These are phyloP conservation scores for Pachyuromys duprasi DNA, from an alignment of 2,797 vertebrate species.

Conservation along the genomic window DNA sequence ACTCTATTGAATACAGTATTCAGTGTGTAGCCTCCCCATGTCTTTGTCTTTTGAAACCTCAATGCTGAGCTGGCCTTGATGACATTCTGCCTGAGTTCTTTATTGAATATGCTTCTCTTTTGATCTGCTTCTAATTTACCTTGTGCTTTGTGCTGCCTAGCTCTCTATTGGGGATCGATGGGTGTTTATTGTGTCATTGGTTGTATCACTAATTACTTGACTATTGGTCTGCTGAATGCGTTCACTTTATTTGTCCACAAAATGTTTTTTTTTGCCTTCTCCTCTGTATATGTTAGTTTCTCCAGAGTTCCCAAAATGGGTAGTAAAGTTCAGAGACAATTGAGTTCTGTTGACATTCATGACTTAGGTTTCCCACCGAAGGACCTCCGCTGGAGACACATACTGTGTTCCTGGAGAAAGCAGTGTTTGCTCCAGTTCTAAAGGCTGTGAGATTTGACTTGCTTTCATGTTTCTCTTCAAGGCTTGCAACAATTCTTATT, in stretches of 20 bases:
- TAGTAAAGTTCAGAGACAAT: not conserved
- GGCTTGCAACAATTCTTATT: not conserved
- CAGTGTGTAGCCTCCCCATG: not conserved
- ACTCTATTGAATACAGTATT: not conserved
- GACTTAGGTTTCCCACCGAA: not conserved
- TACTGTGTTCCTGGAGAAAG: not conserved
- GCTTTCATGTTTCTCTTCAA: not conserved
- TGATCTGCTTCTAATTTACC: slow-evolving; percentile 71
- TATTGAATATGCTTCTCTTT: slow-evolving; percentile 70
- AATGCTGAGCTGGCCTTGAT: slow-evolving; percentile 47
- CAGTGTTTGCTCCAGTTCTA: not conserved
- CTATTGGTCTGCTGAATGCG: not conserved
- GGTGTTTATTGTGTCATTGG: slow-evolving; percentile 58
- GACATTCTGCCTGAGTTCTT: slow-evolving; percentile 47
- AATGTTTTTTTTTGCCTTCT: slow-evolving; percentile 61
- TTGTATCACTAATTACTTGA: slow-evolving; percentile 67
- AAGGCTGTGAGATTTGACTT: not conserved
- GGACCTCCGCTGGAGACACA: slow-evolving; percentile 1
- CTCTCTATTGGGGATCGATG: slow-evolving; percentile 20
- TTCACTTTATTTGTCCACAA: slow-evolving; percentile 3
- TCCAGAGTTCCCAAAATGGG: slow-evolving; percentile 21
- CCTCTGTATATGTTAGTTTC: not conserved
- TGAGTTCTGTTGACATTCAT: not conserved
- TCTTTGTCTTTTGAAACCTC: slow-evolving; percentile 8
- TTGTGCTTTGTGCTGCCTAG: slow-evolving; percentile 49